Conservation (phyloP, 2,113 vertebrate genomes). For the Synodontis membranacea region DNA sequence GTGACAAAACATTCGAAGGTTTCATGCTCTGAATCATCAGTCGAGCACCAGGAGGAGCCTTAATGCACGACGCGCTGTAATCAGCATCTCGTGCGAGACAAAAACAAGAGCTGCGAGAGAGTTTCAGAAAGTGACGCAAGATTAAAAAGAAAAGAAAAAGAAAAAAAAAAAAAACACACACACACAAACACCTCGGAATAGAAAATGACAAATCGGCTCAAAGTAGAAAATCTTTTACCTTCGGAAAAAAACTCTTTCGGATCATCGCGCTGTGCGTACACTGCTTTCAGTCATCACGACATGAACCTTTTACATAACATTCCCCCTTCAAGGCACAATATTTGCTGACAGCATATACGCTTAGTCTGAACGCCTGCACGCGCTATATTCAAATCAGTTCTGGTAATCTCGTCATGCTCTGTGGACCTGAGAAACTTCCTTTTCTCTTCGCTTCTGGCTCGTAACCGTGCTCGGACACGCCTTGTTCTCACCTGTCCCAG, state of each 20-base stretch:
- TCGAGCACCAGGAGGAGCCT: not conserved
- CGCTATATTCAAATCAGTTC: conserved; percentile 31
- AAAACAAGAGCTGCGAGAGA: not conserved
- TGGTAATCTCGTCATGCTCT: conserved; percentile 31
- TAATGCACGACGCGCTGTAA: not conserved
- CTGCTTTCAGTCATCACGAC: no score
- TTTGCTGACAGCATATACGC: not conserved
- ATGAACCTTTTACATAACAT: not conserved
- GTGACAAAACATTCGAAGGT: not conserved
- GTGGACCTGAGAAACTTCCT: not conserved
- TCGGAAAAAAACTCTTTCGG: not conserved
- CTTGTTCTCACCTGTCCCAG: not conserved
- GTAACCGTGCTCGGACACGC: not conserved
- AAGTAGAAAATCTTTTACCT: not conserved
- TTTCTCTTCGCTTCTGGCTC: conserved; percentile 39
- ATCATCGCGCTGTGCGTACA: not conserved
- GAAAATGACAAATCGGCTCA: not conserved
- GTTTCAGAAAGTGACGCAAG: not conserved
- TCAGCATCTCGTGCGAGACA: not conserved
- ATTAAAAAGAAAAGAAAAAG: not conserved
- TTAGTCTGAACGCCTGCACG: not conserved
- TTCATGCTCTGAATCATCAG: not conserved
- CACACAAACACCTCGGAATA: not conserved
- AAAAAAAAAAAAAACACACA: no score
- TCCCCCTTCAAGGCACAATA: not conserved